Conservation (phyloP, 1,140 invertebrate species). For the Orius laevigatus region DNA sequence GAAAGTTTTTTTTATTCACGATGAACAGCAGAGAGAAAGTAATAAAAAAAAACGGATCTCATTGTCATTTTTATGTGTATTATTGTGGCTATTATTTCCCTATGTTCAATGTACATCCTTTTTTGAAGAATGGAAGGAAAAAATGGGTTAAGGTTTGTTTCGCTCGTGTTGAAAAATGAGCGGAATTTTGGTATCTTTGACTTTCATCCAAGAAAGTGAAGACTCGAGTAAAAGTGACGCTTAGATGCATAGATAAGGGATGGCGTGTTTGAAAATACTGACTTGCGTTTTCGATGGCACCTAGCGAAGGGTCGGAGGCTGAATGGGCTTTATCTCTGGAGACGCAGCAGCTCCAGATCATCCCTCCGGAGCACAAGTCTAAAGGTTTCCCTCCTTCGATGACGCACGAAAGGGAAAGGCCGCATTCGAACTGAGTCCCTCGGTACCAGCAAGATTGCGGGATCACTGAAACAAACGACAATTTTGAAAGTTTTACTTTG, state of each 20-base stretch:
- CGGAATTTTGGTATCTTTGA: no score
- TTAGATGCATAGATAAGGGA: neutral
- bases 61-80: no score
- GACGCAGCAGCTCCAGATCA: constrained; percentile 86
- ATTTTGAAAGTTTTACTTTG: no score
- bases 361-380: constrained; percentile 81
- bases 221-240: neutral
- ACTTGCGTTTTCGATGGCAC: constrained; percentile 68
- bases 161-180: no score
- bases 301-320: constrained; percentile 28
- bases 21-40: no score
- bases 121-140: no score
- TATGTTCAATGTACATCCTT: no score
- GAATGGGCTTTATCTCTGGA: constrained; percentile 44
- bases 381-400: constrained; percentile 68
- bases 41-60: no score
- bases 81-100: no score
- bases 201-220: no score
- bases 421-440: constrained; percentile 74
- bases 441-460: constrained; percentile 80
- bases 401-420: constrained; percentile 76
- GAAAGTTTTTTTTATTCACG: no score
- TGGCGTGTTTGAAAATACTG: constrained; percentile 31
- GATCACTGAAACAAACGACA: constrained; percentile 53
- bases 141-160: no score